Conservation (phyloP, 2,113 vertebrate species). For the Sapajus apella region DNA sequence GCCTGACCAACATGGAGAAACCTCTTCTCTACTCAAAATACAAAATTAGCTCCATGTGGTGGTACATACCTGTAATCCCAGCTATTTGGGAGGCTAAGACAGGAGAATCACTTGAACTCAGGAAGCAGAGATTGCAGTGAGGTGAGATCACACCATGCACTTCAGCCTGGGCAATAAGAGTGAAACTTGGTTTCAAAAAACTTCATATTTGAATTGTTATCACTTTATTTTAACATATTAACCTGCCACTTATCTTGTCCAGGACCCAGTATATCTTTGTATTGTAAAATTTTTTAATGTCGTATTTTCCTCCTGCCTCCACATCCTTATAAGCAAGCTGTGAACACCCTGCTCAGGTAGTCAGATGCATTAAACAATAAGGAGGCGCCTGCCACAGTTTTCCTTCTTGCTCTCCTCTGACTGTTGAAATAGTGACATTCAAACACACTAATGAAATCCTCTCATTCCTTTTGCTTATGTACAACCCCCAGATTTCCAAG, state of each 20-base stretch:
- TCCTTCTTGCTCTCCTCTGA: neutral
- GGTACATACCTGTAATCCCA: no score
- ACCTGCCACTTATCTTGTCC: neutral
- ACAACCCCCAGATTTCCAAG: neutral
- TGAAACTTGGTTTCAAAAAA: no score
- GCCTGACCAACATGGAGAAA: no score
- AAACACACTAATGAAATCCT: neutral
- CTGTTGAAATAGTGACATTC: neutral
- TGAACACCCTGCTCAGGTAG: neutral
- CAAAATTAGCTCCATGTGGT: no score
- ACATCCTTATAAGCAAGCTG: neutral
- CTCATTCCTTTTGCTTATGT: neutral
- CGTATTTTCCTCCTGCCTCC: neutral
- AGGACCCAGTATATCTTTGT: neutral
- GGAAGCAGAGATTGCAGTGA: no score
- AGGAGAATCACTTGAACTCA: no score
- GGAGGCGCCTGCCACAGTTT: fast-evolving
- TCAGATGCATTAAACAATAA: fast-evolving
- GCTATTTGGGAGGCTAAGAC: no score
- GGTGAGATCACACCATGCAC: no score
- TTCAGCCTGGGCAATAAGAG: no score
- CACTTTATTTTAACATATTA: neutral
- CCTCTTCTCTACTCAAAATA: no score
- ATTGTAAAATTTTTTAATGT: neutral
- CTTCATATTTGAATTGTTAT: neutral